These are phyloP conservation scores for Chitala chitala DNA, from an alignment of 2,113 vertebrate genomes.

Conservation along the genomic window DNA sequence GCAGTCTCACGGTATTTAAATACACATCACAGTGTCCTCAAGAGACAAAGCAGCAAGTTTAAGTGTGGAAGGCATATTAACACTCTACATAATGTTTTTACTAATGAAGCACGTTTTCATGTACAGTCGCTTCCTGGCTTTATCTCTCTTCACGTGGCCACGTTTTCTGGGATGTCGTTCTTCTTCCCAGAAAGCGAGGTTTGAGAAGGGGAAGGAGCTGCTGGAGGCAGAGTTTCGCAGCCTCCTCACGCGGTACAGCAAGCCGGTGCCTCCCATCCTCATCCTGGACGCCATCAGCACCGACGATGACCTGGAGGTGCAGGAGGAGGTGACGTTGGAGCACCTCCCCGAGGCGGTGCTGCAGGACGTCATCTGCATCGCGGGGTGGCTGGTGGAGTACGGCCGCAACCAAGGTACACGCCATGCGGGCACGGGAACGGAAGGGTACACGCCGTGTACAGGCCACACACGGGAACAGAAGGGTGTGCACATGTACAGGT, in stretches of 20 bases:
- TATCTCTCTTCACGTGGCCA: too few species aligned
- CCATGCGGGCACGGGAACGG: too few species aligned
- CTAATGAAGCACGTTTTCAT: too few species aligned
- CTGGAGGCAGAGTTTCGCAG: constrained; percentile 89
- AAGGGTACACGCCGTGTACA: too few species aligned
- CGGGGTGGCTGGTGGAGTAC: constrained; percentile 90
- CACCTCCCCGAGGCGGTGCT: constrained; percentile 83
- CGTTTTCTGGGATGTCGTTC: too few species aligned
- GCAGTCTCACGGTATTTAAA: too few species aligned
- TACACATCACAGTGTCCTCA: too few species aligned
- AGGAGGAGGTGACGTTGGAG: constrained; percentile 82
- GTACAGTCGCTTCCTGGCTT: not conserved
- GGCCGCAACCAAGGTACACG: constrained; percentile 86
- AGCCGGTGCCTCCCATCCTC: constrained; percentile 84
- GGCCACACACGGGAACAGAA: too few species aligned
- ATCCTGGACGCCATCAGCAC: constrained; percentile 83
- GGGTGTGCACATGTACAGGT: too few species aligned
- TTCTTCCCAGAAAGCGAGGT: constrained; percentile 75
- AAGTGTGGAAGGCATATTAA: too few species aligned
- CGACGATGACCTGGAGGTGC: constrained; percentile 84
- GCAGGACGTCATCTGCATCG: constrained; percentile 84
- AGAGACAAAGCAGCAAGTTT: too few species aligned
- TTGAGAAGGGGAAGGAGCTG: constrained; percentile 90
- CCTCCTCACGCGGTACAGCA: constrained; percentile 86
- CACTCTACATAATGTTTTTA: too few species aligned